Evolutionary conservation across 30 jellyfish, hydroid and myxozoan species (phyloP).

Genomic region (Haliclystus octoradiatus): DNA sequence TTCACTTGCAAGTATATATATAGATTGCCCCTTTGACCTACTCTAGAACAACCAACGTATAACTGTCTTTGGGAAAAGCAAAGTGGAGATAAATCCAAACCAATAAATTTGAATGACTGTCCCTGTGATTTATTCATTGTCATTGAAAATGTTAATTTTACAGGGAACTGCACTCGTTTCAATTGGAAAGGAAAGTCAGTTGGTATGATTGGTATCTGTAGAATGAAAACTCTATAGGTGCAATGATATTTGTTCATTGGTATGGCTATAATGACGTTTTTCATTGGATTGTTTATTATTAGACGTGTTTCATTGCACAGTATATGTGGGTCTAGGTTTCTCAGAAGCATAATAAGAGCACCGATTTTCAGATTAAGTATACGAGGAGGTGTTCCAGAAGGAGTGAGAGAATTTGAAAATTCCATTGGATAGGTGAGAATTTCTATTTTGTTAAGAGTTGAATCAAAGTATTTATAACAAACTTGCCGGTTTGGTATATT

Average conservation of each 20-base stretch:
- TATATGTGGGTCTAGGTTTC: constrained; percentile 37
- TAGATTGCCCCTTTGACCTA: constrained; percentile 1
- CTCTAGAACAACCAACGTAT: constrained; percentile 19
- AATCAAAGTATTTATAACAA: too few relatives aligned
- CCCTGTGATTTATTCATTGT: constrained; percentile 36
- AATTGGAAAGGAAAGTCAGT: constrained; percentile 25
- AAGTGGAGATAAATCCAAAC: not conserved
- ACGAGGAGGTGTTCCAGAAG: constrained; percentile 48
- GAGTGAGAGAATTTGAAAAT: constrained; percentile 7
- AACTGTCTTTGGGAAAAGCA: constrained; percentile 25
- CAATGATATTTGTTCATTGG: not conserved
- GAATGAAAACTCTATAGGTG: constrained; percentile 20
- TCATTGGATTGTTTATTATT: not conserved
- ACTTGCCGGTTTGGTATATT: too few relatives aligned
- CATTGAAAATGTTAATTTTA: constrained; percentile 12
- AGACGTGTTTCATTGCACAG: constrained; percentile 28
- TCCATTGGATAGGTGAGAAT: constrained; percentile 28
- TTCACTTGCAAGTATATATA: too few relatives aligned
- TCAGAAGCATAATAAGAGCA: constrained; percentile 26
- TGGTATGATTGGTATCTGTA: constrained; percentile 31
- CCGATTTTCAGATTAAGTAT: constrained; percentile 32
- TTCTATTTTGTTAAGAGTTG: too few relatives aligned
- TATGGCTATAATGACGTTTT: constrained; percentile 20
- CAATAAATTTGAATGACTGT: constrained; percentile 5
- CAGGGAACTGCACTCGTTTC: constrained; percentile 16